These are phyloP conservation scores for Zaprionus nigranus DNA, from an alignment of 1,140 invertebrate genomes.

Conservation along the genomic window DNA sequence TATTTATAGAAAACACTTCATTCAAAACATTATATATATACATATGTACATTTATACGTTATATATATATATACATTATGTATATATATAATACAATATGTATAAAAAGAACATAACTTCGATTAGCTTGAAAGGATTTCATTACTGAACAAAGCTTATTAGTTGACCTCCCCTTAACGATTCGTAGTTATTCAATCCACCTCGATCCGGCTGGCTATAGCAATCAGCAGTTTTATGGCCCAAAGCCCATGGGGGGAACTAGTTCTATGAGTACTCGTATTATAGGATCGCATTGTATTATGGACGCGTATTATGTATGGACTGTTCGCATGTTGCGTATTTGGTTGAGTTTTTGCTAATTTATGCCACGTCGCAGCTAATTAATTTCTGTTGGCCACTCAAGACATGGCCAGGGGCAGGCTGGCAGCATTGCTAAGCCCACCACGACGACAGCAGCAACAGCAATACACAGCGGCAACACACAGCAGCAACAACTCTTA, in stretches of 20 bases:
- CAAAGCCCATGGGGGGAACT: not conserved
- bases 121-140: too few species aligned
- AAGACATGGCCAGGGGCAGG: conserved; percentile 36
- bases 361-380: conserved; percentile 76
- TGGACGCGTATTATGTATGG: conserved; percentile 15
- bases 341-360: conserved; percentile 59
- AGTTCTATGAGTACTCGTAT: not conserved
- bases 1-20: too few species aligned
- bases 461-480: conserved; percentile 15
- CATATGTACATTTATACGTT: too few species aligned
- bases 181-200: not conserved
- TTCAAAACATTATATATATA: too few species aligned
- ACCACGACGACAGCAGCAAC: conserved; percentile 26
- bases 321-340: conserved; percentile 2
- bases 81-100: too few species aligned
- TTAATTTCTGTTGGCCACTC: conserved; percentile 73
- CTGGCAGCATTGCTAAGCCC: conserved; percentile 31
- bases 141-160: not conserved
- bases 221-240: conserved; percentile 3
- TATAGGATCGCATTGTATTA: conserved; percentile 1
- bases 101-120: too few species aligned
- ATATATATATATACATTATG: too few species aligned
- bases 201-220: not conserved
- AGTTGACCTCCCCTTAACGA: not conserved
- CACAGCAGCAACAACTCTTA: conserved; percentile 15